Percentiles rank a stretch among this genome's conserved stretches.
Conservation (phyloP, 2,797 vertebrate species). For the Argya squamiceps region DNA sequence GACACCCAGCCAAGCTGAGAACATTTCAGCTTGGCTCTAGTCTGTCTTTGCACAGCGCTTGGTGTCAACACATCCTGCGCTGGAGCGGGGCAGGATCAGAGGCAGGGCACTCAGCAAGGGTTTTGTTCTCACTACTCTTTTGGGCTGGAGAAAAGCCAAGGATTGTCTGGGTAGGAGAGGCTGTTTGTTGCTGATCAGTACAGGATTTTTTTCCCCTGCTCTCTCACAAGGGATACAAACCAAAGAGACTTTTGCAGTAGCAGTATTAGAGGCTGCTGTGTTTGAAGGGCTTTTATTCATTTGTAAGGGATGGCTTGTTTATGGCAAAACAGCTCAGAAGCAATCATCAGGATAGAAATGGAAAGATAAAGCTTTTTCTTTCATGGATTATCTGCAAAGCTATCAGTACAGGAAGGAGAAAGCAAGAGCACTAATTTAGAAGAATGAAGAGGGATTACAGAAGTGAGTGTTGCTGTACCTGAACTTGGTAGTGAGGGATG, state of each 20-base stretch:
- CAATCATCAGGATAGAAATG: background rate
- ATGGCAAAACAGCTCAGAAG: background rate
- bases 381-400: background rate
- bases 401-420: background rate
- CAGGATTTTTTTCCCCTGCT: background rate
- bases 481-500: background rate
- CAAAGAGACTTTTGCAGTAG: background rate
- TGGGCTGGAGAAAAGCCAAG: background rate
- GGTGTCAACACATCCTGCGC: background rate
- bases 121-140: background rate
- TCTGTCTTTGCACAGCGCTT: background rate
- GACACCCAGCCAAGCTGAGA: background rate
- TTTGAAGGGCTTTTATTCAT: background rate
- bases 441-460: background rate
- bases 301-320: background rate
- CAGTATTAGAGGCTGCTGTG: background rate
- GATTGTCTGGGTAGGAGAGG: background rate
- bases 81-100: accelerated
- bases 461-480: background rate
- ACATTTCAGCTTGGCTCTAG: background rate
- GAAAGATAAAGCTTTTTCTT: background rate
- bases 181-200: background rate
- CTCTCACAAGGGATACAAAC: background rate
- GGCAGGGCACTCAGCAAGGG: background rate
- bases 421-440: background rate